These are phyloP conservation scores for Diachrysia chrysitis DNA, from an alignment of 2,888 invertebrate genomes.

Conservation along the genomic window DNA sequence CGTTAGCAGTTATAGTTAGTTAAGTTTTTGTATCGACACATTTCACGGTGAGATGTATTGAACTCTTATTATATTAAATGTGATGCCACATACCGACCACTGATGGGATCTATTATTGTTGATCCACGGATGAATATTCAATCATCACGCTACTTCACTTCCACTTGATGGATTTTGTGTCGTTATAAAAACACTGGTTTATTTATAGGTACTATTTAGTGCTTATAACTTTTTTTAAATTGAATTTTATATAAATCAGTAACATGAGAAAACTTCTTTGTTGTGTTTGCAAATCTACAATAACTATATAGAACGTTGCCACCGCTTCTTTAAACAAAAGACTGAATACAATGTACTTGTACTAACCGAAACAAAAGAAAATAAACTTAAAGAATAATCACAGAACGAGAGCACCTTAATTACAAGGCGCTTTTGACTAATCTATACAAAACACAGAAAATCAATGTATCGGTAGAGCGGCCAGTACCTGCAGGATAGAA, in stretches of 20 bases:
- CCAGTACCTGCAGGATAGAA: conserved; percentile 79
- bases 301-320: conserved; percentile 44
- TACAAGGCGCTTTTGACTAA: conserved; percentile 82
- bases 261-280: conserved; percentile 53
- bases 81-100: conserved; percentile 86
- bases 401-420: conserved; percentile 78
- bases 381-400: conserved; percentile 68
- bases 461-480: conserved; percentile 78
- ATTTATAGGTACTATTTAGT: conserved; percentile 69
- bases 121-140: conserved; percentile 89
- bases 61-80: conserved; percentile 88
- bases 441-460: conserved; percentile 80
- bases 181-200: conserved; percentile 72
- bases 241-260: conserved; percentile 58
- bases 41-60: conserved; percentile 88
- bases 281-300: conserved; percentile 49
- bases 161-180: conserved; percentile 74
- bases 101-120: conserved; percentile 88
- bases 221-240: conserved; percentile 64
- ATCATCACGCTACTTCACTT: conserved; percentile 83
- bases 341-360: conserved; percentile 59
- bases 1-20: conserved; percentile 88
- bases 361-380: conserved; percentile 60
- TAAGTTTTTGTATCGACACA: conserved; percentile 88
- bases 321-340: conserved; percentile 57